phyloP scores from a whole-genome alignment of 2,888 invertebrate species.

The Myathropa florea region DNA sequence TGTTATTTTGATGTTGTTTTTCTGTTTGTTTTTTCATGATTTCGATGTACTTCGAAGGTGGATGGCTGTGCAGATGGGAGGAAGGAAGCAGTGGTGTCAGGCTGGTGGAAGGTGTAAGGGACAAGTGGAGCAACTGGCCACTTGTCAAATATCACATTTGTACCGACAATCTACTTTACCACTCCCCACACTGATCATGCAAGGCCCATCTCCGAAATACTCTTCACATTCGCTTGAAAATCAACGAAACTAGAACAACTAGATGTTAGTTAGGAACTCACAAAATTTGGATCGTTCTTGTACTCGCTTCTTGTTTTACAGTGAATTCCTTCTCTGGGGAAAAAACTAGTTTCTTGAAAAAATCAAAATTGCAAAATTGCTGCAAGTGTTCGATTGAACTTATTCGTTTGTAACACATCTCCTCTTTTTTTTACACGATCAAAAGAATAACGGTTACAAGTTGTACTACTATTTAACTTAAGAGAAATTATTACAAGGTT shows the following conservation, averaged over 20 bases:
- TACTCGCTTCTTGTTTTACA: slow-evolving; percentile 39
- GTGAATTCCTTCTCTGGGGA: slow-evolving; percentile 4
- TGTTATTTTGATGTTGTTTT: slow-evolving; percentile 21
- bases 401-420: slow-evolving; percentile 17
- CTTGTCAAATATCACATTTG: too few relatives aligned
- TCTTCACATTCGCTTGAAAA: slow-evolving; percentile 43
- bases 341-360: slow-evolving; percentile 64
- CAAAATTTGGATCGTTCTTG: slow-evolving; percentile 5
- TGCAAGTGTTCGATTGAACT: slow-evolving; percentile 35
- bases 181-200: background rate
- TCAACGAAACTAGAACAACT: slow-evolving; percentile 64
- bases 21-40: background rate
- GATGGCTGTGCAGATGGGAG: background rate
- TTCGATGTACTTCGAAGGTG: background rate
- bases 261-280: slow-evolving; percentile 30
- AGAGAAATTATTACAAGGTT: slow-evolving; percentile 7
- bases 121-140: background rate
- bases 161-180: background rate
- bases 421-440: background rate
- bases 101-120: too few relatives aligned
- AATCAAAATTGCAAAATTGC: slow-evolving; percentile 69
- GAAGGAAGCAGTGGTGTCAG: background rate
- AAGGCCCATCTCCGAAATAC: background rate
- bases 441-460: slow-evolving; percentile 31
- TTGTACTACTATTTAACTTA: slow-evolving; percentile 36